Percentiles rank a stretch among this genome's conserved stretches.
These are phyloP conservation scores for Hirtodrosophila cameraria DNA, from an alignment of 2,888 invertebrate genomes.

Conservation along the genomic window DNA sequence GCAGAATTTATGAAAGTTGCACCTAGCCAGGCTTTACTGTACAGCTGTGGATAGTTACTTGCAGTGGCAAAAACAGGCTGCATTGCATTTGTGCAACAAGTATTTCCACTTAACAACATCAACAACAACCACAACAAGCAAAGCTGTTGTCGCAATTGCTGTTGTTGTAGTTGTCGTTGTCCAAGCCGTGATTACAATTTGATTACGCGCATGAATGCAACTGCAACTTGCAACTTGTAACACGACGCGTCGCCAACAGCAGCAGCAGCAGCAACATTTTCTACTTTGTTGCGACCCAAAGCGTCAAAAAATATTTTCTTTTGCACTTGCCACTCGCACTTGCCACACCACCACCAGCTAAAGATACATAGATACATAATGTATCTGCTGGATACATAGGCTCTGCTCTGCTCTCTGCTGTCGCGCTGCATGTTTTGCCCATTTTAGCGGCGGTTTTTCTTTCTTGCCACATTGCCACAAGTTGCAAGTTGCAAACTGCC, in stretches of 20 bases:
- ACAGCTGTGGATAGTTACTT: conserved; percentile 55
- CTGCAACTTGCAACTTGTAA: too few species aligned
- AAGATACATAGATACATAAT: conserved; percentile 63
- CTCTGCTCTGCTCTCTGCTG: conserved; percentile 63
- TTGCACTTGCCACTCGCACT: conserved; percentile 69
- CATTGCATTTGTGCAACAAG: conserved; percentile 81
- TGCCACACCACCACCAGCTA: conserved; percentile 29
- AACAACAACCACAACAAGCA: conserved; percentile 53
- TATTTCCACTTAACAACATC: conserved; percentile 80
- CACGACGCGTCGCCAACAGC: conserved; percentile 55
- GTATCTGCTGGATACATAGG: conserved; percentile 76
- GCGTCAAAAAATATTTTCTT: conserved; percentile 80
- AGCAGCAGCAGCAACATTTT: conserved; percentile 59
- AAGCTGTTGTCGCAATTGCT: conserved; percentile 35
- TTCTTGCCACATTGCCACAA: conserved; percentile 39
- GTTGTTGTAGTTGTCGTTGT: conserved; percentile 41
- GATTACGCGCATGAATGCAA: conserved; percentile 81
- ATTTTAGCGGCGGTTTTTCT: conserved; percentile 75
- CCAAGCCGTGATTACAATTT: conserved; percentile 79
- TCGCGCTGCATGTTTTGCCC: conserved; percentile 76
- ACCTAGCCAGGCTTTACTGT: conserved; percentile 52
- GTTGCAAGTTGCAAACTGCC: conserved; percentile 39
- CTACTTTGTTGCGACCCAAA: conserved; percentile 65
- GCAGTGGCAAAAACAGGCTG: conserved; percentile 53
- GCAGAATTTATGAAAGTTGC: conserved; percentile 6